Base-by-base conservation (phyloP, 2,888 invertebrate species). In the Melanchra persicariae region DNA sequence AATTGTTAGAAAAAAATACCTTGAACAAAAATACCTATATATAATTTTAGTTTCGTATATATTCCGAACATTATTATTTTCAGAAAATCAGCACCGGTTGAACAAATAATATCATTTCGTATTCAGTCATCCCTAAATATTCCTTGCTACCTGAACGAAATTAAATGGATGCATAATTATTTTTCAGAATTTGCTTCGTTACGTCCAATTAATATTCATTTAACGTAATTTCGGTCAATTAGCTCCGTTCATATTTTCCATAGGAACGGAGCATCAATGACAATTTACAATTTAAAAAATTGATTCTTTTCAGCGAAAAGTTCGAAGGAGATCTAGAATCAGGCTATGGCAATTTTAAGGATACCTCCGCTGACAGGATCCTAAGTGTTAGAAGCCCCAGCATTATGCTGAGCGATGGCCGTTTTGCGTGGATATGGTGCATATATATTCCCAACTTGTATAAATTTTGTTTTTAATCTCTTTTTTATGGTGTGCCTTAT, bases 141-240 rank as follows among this genome's bases (percentile, higher is more conserved):
- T 22, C 6, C 5, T 52, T 70, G 22, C 19, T 26, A 71, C 9
- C 24, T 34, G 12, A 58, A 58, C n/a, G 4, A 52, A 43, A 70
- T 34, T 43, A 60, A 70, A 60, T 70, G 15, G 22, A 45, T 45
- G 51, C 52, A 15, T 37, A 52, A 54, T 40, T 9, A 55, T 62
- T 54, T 47, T 73, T 71, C 45, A n/a, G n/a, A 62, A 71, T 62
- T 54, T n/a, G n/a, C 19, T 72, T 40, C 37, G 71, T 70, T 72
- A 72, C 26, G 15, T 37, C 22, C 22, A 71, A 47, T 59, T 70
- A 45, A 54, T 70, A 72, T 72, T 62, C 19, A 71, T 73, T 47
- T 30, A 45, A 55, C 34, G 45, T 65, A 55, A 62, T 72, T 49
- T 26, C 8, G 17, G 40, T 30, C 54, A 62, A 62, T 71, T 47